Percentiles rank a stretch among this genome's conserved stretches.
These are phyloP conservation scores for Heliconius hortense DNA, from an alignment of 2,888 invertebrate species.

Conservation along the genomic window DNA sequence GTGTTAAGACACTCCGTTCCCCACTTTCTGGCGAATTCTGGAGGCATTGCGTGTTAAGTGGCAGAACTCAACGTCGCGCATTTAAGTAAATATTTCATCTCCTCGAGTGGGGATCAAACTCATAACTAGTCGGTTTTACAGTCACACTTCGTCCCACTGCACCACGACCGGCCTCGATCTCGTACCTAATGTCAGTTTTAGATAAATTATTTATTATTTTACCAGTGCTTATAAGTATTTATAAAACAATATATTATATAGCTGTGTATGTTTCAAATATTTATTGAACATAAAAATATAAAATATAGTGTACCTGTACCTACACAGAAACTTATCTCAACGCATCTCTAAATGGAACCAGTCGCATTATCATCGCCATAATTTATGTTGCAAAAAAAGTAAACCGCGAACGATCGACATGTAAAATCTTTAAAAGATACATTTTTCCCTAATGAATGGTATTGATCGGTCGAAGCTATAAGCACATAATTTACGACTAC, in stretches of 20 bases:
- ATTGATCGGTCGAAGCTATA: constrained; percentile 75
- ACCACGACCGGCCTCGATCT: no score
- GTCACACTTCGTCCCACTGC: no score
- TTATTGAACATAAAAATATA: constrained; percentile 9
- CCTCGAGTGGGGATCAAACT: no score
- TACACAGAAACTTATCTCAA: constrained; percentile 24
- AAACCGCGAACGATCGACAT: constrained; percentile 60
- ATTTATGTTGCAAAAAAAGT: constrained; percentile 46
- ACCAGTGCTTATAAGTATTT: neutral
- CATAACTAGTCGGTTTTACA: no score
- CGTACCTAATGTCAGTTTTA: neutral
- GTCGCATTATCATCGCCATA: constrained; percentile 39
- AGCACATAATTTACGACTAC: constrained; percentile 76
- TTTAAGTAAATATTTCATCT: no score
- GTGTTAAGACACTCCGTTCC: no score
- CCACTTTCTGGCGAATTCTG: no score
- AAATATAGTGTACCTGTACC: constrained; percentile 3
- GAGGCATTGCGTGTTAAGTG: no score
- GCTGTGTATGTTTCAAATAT: neutral
- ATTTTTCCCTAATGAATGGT: constrained; percentile 78
- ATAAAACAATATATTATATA: neutral
- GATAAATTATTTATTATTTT: neutral
- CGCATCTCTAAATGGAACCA: constrained; percentile 30
- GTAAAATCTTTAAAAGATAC: constrained; percentile 62
- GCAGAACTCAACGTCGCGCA: no score